Conservation (phyloP, 2,113 vertebrate genomes). For the Silurus asotus region DNA sequence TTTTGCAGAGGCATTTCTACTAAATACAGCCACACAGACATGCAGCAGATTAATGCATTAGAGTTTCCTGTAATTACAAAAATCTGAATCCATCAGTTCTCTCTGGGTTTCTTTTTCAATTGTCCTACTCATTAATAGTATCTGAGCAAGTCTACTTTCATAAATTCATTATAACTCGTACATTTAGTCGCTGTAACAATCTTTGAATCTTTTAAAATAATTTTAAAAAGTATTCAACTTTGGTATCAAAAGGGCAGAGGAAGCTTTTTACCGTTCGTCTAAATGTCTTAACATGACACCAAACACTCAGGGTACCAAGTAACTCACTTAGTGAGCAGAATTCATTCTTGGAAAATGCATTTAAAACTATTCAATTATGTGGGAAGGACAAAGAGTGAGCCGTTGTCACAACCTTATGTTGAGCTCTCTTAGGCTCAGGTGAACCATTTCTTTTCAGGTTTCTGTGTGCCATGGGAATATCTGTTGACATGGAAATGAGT, state of each 20-base stretch:
- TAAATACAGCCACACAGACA: background rate
- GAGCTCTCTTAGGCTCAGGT: background rate
- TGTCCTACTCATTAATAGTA: background rate
- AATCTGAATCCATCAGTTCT: background rate
- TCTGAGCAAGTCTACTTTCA: background rate
- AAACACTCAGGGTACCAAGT: background rate
- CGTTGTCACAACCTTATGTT: background rate
- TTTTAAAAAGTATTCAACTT: constrained; percentile 8
- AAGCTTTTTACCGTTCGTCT: background rate
- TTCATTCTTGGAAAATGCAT: background rate
- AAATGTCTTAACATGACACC: constrained; percentile 2
- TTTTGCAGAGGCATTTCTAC: background rate
- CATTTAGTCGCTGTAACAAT: background rate
- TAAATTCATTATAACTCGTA: background rate
- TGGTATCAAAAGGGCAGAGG: background rate
- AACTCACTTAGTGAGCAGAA: constrained; percentile 22
- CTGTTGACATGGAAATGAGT: background rate
- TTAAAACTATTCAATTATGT: background rate
- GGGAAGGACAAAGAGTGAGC: background rate
- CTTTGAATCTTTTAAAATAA: background rate
- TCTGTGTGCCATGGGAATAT: background rate
- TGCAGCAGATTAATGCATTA: background rate
- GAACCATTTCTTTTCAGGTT: background rate
- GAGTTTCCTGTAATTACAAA: background rate
- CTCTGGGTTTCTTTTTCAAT: background rate